phyloP scores from a whole-genome alignment of 2,113 vertebrate species.

The Cinclus cinclus region DNA sequence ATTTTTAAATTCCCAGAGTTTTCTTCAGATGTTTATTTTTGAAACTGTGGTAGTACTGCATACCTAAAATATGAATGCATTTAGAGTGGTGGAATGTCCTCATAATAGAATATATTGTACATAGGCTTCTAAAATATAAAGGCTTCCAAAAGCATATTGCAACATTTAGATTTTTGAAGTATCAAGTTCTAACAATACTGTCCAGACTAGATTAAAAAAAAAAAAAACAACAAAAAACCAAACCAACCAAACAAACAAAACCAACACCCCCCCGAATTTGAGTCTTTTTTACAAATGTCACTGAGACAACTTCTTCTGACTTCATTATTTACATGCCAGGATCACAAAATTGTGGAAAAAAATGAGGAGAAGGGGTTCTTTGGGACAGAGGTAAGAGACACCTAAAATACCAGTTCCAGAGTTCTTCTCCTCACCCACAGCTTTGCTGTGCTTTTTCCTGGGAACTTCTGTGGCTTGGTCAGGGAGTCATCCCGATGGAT shows the following conservation, averaged over 20 bases:
- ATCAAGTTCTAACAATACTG: background rate
- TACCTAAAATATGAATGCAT: background rate
- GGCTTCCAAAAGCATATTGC: background rate
- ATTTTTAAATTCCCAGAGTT: background rate
- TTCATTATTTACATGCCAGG: background rate
- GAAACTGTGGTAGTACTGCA: background rate
- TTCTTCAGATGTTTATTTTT: slow-evolving; percentile 3
- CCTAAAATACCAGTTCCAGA: background rate
- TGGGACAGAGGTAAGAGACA: background rate
- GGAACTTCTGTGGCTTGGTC: background rate
- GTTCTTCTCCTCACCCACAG: background rate
- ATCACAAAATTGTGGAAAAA: background rate
- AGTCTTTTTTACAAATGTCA: background rate
- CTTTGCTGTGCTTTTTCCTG: background rate
- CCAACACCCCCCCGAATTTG: background rate
- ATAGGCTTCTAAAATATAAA: background rate
- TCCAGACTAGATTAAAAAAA: background rate
- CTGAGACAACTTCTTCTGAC: background rate
- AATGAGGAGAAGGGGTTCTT: background rate
- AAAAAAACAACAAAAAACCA: background rate
- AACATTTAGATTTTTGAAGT: background rate
- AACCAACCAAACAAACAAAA: background rate
- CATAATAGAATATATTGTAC: background rate
- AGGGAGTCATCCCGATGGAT: background rate
- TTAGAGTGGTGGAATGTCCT: background rate